A percentile compares a stretch with the other conserved stretches of the same genome.
Evolutionary conservation across 2,888 invertebrate species (phyloP).

Genomic region (Mythimna pallens): DNA sequence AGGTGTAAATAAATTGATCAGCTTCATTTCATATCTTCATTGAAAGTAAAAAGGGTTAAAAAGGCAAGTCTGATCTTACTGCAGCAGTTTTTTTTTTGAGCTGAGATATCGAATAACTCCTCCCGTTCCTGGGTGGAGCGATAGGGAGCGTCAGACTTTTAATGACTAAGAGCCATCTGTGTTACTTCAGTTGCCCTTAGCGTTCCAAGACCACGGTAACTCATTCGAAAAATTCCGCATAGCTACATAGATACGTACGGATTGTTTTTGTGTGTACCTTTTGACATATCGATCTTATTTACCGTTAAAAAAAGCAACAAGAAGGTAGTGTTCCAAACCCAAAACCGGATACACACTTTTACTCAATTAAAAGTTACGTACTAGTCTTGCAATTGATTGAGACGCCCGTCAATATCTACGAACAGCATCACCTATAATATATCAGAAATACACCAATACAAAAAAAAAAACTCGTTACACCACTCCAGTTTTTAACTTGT

Average conservation of each 20-base stretch:
- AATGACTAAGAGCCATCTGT: no score
- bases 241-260: neutral
- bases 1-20: conserved; percentile 27
- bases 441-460: conserved; percentile 26
- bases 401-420: neutral
- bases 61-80: conserved; percentile 9
- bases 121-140: neutral
- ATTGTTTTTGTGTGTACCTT: neutral
- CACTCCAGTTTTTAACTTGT: conserved; percentile 62
- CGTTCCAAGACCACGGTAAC: no score
- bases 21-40: conserved; percentile 3
- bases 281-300: neutral
- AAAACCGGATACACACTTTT: neutral
- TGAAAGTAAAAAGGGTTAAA: conserved; percentile 46
- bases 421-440: conserved; percentile 27
- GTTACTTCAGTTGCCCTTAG: no score
- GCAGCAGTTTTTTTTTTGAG: neutral
- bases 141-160: no score
- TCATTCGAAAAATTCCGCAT: no score
- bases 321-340: neutral
- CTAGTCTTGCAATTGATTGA: neutral
- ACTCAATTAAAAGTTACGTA: neutral
- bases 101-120: no score
- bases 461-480: conserved; percentile 53
- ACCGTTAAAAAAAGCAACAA: neutral